Evolutionary conservation across 2,797 vertebrate species (phyloP), one percentile per base, ranked within the genome.

Genomic region (Anguilla marmorata): DNA sequence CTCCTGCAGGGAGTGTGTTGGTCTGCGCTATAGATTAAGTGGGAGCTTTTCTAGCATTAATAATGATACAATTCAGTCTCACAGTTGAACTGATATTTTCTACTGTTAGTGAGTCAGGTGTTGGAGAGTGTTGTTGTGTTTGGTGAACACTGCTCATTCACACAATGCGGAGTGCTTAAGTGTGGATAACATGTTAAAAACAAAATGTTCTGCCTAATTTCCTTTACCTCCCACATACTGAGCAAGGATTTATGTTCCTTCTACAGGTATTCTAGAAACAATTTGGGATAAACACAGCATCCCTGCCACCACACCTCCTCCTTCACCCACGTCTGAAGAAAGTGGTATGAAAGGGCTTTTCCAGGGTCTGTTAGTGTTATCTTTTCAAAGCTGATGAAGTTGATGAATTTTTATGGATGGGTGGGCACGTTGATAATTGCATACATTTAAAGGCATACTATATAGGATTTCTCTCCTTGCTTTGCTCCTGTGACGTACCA

Each of bases 261-360:
- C 60, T 90, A 27, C 92, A 99, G 99, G 98, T 92, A 98, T 99
- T 91, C 93, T 99, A 91, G 98, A 99, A 95, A 97, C 97, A 3
- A 98, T 99, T 86, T 99, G 98, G 99, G 97, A 99, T 93, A 99
- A 99, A 89, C 97, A 99, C 96, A 98, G 97, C 19, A 96, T 98
- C 89, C 98, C 97, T 74, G 96, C 97, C 72, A 97, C 98, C 91
- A 99, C 98, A 24, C 98, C 99, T 0, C 99, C 99, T 87, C 98
- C 99, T 0, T 99, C 99, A 79, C 99, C 99, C 0, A 99, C 98
- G 19, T 98, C 98, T 90, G 96, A 97, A 95, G 97, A 99, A 94
- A 97, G 96, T 87, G 95, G 98, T 99, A 95, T 95, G 97, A 91
- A 82, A 82, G 41, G 21, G 21, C 79, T 50, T 48, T 48, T n/a